Percentiles rank a stretch among this genome's conserved stretches.
phyloP scores from a whole-genome alignment of 1,140 invertebrate species.

The Agraylea sexmaculata region DNA sequence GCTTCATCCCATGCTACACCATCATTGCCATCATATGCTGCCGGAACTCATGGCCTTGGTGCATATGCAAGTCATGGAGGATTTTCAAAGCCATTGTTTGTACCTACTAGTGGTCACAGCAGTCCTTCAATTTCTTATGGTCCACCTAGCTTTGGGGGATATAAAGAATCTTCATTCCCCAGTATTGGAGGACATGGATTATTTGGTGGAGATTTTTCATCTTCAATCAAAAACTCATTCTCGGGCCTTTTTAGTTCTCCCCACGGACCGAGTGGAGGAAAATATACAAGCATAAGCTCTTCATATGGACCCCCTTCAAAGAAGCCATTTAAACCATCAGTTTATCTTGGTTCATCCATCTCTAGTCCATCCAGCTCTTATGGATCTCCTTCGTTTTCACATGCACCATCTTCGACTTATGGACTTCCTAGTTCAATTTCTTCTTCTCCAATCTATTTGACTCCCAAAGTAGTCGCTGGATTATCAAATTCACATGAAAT shows the following conservation, averaged over 20 bases:
- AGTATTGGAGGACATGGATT: slow-evolving; percentile 6
- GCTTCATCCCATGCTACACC: slow-evolving; percentile 7
- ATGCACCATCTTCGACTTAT: slow-evolving; percentile 9
- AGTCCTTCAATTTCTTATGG: slow-evolving; percentile 13
- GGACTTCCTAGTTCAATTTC: slow-evolving; percentile 8
- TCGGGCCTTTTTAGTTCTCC: slow-evolving; percentile 9
- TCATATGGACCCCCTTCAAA: slow-evolving; percentile 9
- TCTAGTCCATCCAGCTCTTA: slow-evolving; percentile 7
- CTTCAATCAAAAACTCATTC: slow-evolving; percentile 6
- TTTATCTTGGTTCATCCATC: slow-evolving; percentile 17
- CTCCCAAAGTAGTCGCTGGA: slow-evolving; percentile 11
- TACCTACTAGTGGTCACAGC: slow-evolving; percentile 9
- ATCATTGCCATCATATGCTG: slow-evolving; percentile 16
- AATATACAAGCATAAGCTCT: slow-evolving; percentile 4
- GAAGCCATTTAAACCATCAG: slow-evolving; percentile 16
- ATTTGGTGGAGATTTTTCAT: slow-evolving; percentile 8
- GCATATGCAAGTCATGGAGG: slow-evolving; percentile 13
- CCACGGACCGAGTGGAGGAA: slow-evolving; percentile 4
- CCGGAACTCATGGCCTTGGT: slow-evolving; percentile 17
- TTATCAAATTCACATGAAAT: slow-evolving; percentile 4
- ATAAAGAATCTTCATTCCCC: slow-evolving; percentile 8
- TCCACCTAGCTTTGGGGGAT: slow-evolving; percentile 10
- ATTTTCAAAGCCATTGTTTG: slow-evolving; percentile 9
- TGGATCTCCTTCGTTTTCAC: slow-evolving; percentile 5
- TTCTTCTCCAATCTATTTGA: slow-evolving; percentile 11